phyloP scores from a whole-genome alignment of 2,797 vertebrate genomes.

The Xenops minutus region DNA sequence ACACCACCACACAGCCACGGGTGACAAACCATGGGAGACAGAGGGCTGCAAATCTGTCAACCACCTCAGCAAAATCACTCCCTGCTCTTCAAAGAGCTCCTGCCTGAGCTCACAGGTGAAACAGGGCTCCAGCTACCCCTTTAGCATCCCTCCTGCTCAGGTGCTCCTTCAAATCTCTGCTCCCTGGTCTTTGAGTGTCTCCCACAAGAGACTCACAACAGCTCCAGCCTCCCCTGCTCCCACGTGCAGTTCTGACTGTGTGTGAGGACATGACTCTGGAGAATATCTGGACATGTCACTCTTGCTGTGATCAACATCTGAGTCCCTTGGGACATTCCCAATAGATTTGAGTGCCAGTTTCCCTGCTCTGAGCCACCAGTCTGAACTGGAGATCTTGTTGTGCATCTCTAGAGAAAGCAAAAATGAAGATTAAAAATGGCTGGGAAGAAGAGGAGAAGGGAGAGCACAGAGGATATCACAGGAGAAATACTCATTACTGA shows the following conservation, averaged over 20 bases:
- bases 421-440: not conserved
- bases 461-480: not conserved
- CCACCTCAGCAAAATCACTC: not conserved
- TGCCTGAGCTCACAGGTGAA: not conserved
- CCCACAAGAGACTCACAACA: not conserved
- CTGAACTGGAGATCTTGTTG: not conserved
- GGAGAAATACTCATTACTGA: not conserved
- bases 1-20: not conserved
- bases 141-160: not conserved
- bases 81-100: not conserved
- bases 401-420: not conserved
- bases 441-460: not conserved
- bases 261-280: not conserved
- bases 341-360: not conserved
- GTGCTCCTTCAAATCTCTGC: not conserved
- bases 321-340: not conserved
- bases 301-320: not conserved
- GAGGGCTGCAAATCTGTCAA: not conserved
- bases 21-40: not conserved
- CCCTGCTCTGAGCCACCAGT: not conserved
- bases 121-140: not conserved
- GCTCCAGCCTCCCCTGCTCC: not conserved
- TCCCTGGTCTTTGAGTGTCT: not conserved
- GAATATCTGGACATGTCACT: not conserved
- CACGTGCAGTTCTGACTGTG: not conserved